These are phyloP conservation scores for Felis catus DNA, from an alignment of 2,113 vertebrate species.

Conservation along the genomic window DNA sequence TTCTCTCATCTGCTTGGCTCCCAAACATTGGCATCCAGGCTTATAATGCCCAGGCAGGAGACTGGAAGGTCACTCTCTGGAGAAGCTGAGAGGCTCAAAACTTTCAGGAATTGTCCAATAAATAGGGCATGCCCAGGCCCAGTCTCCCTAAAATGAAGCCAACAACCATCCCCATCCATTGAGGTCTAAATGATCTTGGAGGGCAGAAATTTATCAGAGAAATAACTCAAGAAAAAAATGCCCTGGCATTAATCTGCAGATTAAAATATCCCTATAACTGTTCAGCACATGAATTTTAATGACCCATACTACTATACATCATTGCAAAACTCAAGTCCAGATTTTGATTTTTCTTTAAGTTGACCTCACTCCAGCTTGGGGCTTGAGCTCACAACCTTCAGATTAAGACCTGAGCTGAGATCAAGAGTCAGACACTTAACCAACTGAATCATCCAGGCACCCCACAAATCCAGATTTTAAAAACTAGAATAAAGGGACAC, in stretches of 20 bases:
- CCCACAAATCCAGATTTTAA: too few relatives aligned
- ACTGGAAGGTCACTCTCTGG: background rate
- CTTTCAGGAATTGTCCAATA: background rate
- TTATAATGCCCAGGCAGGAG: background rate
- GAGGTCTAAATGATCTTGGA: background rate
- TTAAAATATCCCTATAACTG: background rate
- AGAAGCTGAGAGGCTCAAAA: background rate
- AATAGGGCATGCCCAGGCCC: background rate
- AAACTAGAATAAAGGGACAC: too few relatives aligned
- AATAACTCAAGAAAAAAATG: background rate
- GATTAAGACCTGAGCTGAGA: too few relatives aligned
- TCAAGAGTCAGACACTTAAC: too few relatives aligned
- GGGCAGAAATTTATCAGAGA: background rate
- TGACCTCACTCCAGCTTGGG: too few relatives aligned
- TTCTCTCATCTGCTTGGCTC: background rate
- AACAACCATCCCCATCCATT: background rate
- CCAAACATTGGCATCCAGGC: too few relatives aligned
- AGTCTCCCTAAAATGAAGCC: background rate
- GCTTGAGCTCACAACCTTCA: too few relatives aligned
- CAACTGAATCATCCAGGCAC: too few relatives aligned
- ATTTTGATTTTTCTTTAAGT: background rate
- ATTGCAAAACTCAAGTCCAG: background rate
- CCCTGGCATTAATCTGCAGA: background rate
- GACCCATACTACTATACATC: background rate
- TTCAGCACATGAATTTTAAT: background rate